These are phyloP conservation scores for Heliocidaris erythrogramma DNA, from an alignment of 35 echinoderm and acorn worm species.

Conservation along the genomic window DNA sequence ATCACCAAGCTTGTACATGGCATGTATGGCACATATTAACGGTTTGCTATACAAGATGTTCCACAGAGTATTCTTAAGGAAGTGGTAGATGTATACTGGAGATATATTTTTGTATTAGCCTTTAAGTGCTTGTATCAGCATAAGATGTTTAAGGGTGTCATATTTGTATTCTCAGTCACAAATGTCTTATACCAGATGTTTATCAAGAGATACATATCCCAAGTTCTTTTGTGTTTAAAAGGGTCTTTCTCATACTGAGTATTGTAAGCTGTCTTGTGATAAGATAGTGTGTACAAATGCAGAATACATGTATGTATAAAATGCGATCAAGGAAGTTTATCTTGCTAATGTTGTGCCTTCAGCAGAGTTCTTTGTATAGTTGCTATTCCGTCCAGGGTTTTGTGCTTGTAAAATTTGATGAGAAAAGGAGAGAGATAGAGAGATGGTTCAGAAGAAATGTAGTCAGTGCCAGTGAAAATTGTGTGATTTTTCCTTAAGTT, in stretches of 20 bases:
- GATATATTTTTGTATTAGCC: slow-evolving; percentile 11
- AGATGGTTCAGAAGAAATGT: not conserved
- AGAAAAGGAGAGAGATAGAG: not conserved
- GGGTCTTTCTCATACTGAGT: not conserved
- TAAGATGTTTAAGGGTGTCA: not conserved
- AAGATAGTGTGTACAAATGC: not conserved
- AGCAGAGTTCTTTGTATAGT: not conserved
- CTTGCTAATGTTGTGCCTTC: not conserved
- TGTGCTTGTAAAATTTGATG: not conserved
- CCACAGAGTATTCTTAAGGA: not conserved
- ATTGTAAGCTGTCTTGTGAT: slow-evolving; percentile 1
- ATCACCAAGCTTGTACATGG: too few species aligned
- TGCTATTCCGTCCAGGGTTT: slow-evolving; percentile 1
- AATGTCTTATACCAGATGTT: not conserved
- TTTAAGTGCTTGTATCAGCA: not conserved
- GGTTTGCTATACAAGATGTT: not conserved
- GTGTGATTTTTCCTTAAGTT: not conserved
- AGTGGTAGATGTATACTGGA: not conserved
- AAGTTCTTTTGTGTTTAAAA: not conserved
- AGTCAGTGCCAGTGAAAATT: not conserved
- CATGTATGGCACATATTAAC: too few species aligned
- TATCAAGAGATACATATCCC: not conserved
- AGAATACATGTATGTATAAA: not conserved
- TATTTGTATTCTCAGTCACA: not conserved
- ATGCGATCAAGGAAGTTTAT: not conserved